Conservation (phyloP, 2,113 vertebrate species). For the Albula goreensis region DNA sequence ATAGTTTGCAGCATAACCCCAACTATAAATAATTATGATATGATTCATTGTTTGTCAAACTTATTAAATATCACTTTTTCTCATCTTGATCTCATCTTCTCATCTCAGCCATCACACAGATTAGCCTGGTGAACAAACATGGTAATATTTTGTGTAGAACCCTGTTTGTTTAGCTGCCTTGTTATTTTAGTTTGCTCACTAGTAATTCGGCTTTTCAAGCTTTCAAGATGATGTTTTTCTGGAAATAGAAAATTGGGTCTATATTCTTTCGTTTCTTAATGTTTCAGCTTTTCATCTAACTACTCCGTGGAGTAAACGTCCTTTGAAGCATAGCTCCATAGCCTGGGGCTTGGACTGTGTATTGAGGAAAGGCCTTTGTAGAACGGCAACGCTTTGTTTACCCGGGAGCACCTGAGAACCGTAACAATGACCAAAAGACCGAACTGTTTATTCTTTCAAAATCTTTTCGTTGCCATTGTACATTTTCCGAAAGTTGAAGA, state of each 20-base stretch:
- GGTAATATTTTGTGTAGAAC: background rate
- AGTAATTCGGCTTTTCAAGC: constrained; percentile 24
- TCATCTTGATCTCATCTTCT: too few species aligned
- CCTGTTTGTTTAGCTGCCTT: background rate
- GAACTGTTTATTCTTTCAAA: background rate
- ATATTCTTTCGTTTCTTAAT: constrained; percentile 49
- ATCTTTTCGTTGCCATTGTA: background rate
- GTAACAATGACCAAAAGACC: background rate
- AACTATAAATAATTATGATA: background rate
- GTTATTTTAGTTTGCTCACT: background rate
- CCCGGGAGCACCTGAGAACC: constrained; percentile 46
- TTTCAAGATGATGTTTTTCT: constrained; percentile 40
- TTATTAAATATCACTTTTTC: too few species aligned
- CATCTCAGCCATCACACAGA: too few species aligned
- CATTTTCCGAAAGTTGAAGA: background rate
- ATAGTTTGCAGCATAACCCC: background rate
- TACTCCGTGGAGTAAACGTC: constrained; percentile 40
- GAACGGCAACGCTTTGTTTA: constrained; percentile 28
- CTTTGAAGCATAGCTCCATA: constrained; percentile 59
- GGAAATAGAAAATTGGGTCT: constrained; percentile 36
- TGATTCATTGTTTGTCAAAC: background rate
- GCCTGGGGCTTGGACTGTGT: constrained; percentile 49
- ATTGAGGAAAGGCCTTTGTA: constrained; percentile 39
- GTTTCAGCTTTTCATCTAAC: constrained; percentile 47
- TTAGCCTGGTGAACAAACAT: background rate